Evolutionary conservation across 1,140 invertebrate genomes (phyloP), one percentile per base, ranked within the genome.

Genomic region (Tetraneura akinire): DNA sequence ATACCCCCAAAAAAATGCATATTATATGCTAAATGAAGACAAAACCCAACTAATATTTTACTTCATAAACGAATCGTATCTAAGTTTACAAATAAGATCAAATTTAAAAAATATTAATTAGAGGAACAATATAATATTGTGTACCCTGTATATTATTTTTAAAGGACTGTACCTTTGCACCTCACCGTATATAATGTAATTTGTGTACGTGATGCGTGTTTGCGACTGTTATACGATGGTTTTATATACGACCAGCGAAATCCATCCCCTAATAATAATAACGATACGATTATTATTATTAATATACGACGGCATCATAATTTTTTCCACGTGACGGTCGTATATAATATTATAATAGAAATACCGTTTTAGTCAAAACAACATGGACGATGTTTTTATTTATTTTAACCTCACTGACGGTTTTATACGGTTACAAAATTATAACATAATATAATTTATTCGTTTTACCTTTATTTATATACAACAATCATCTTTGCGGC

Each of bases 401-500:
- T 42, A 18, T 70, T 70, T 29, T 49, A 10, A 70, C 23, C 42
- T 8, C 3, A 29, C 42, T 29, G 66, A 70, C 66, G 23, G 45
- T 26, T 70, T 70, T 70, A n/a, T n/a, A 70, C 45, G 66, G 66
- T 26, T 70, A 23, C n/a, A 68, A 37, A 68, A 68, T 68, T 45
- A 68, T 45, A 68, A 68, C 64, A 42, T 14, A 68, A 14, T 13
- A 45, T 68, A 23, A 68, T 68, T 11, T 21, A 23, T 45, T 68
- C 21, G 32, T 13, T 42, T 45, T 45, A 45, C 11, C n/a, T 68
- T 45, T 66, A n/a, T n/a, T n/a, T n/a, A n/a, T 68, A 45, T 23
- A 45, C 21, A 23, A 68, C 16, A 68, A 68, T 23, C 45, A n/a
- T 23, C 64, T 68, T 68, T 68, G 62, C 32, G 9, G 14, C n/a